phyloP scores from a whole-genome alignment of 1,140 invertebrate species.

The Drosophila micromelanica region DNA sequence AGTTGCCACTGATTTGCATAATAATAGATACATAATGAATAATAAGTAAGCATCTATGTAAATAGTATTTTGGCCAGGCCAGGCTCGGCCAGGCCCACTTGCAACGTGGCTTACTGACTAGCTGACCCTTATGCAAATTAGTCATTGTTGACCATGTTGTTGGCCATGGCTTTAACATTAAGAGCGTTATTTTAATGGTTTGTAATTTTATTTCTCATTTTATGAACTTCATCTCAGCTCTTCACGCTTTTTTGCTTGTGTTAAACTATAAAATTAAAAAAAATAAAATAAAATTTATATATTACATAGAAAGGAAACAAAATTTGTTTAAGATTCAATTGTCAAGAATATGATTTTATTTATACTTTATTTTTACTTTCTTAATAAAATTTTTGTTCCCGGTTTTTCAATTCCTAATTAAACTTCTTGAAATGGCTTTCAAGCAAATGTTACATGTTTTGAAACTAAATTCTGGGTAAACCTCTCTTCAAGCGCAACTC shows the following conservation, averaged over 20 bases:
- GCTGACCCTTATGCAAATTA: constrained; percentile 65
- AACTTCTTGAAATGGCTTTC: not conserved
- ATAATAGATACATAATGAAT: constrained; percentile 75
- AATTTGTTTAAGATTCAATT: too few species aligned
- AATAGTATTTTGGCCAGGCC: constrained; percentile 24
- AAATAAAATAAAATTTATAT: too few species aligned
- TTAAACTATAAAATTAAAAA: too few species aligned
- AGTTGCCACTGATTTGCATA: constrained; percentile 73
- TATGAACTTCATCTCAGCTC: not conserved
- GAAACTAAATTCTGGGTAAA: not conserved
- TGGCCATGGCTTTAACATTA: not conserved
- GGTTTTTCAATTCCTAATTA: too few species aligned
- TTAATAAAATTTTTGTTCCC: too few species aligned
- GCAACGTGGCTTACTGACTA: constrained; percentile 1
- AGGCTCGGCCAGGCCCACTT: not conserved
- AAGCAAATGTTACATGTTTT: not conserved
- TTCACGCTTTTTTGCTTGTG: too few species aligned
- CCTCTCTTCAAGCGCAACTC: too few species aligned
- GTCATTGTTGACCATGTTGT: constrained; percentile 3
- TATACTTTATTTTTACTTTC: too few species aligned
- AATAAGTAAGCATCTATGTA: constrained; percentile 52
- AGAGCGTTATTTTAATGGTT: not conserved
- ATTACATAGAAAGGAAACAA: too few species aligned
- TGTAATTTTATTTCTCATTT: not conserved
- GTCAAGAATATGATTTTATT: too few species aligned